Evolutionary conservation across 2,113 vertebrate genomes (phyloP), one percentile per base, ranked within the genome.

Genomic region (Saccopteryx bilineata): DNA sequence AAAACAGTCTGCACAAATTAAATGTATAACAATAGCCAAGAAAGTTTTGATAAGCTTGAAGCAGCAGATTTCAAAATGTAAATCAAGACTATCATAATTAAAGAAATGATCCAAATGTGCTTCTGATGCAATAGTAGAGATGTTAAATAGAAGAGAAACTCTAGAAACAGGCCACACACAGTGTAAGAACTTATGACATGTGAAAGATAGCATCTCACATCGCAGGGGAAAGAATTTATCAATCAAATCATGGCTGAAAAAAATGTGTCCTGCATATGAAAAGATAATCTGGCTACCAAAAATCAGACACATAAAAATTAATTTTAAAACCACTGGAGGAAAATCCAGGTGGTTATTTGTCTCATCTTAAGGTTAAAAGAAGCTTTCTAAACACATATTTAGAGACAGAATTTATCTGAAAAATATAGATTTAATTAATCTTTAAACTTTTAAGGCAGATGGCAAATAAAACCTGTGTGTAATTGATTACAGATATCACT

Each of bases 1-100:
- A 74, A 91, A 95, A 69, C 39, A 72, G 28, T 92, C 54, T 39
- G 60, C 31, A 95, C 13, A 26, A 95, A 79, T 93, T 95, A 93
- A 91, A 95, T 69, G 31, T 80, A 60, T 14, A 76, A 93, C 33
- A 78, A 87, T 82, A 82, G 50, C 33, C 46, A 90, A 65, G 58
- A 93, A 93, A 86, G 26, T 93, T 80, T 85, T 69, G 56, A 81
- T 33, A 56, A 75, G 85, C 31, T 74, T 72, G 19, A 89, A 94
- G 85, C 68, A 85, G 74, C 24, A 94, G 56, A 86, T 89, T 90
- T 80, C 52, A 75, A 95, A 87, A 82, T 82, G 75, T 90, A 86
- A 86, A 63, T 90, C 68, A 90, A 90, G 61, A 6, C 19, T 86
- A 48, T 69, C 69, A 50, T 50, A 90, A 90, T 46, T 71, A 81